Evolutionary conservation across 2,797 vertebrate genomes (phyloP).

Genomic region (Sebastes reedi): DNA sequence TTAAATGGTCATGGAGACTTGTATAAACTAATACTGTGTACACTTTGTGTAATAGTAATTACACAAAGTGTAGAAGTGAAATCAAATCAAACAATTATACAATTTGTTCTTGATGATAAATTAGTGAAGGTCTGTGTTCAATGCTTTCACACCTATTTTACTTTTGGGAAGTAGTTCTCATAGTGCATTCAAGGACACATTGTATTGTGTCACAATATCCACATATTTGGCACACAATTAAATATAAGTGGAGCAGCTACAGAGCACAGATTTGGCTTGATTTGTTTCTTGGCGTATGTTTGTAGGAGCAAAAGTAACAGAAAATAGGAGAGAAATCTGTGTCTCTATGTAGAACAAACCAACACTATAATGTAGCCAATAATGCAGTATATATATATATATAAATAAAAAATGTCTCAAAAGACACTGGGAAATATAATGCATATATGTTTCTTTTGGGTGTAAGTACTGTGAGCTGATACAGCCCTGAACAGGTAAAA

Average conservation of each 20-base stretch:
- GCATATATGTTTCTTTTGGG: background rate
- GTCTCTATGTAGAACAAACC: background rate
- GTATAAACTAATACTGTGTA: background rate
- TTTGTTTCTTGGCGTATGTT: slow-evolving; percentile 1
- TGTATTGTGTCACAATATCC: background rate
- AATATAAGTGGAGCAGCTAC: background rate
- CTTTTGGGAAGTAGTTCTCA: background rate
- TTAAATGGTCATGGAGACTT: background rate
- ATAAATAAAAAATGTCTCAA: background rate
- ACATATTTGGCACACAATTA: slow-evolving; percentile 1
- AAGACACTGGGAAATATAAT: background rate
- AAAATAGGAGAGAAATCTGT: background rate
- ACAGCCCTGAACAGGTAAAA: slow-evolving; percentile 1
- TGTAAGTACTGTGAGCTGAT: background rate
- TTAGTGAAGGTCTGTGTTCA: background rate
- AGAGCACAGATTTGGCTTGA: background rate
- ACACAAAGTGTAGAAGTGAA: background rate
- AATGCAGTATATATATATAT: background rate
- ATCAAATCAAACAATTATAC: background rate
- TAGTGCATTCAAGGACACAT: background rate
- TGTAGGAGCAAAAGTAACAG: background rate
- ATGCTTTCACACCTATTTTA: background rate
- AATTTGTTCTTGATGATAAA: background rate
- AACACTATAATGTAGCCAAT: background rate
- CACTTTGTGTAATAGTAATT: background rate